Evolutionary conservation across 2,888 invertebrate species (phyloP).

Genomic region (Eupithecia vulgata): DNA sequence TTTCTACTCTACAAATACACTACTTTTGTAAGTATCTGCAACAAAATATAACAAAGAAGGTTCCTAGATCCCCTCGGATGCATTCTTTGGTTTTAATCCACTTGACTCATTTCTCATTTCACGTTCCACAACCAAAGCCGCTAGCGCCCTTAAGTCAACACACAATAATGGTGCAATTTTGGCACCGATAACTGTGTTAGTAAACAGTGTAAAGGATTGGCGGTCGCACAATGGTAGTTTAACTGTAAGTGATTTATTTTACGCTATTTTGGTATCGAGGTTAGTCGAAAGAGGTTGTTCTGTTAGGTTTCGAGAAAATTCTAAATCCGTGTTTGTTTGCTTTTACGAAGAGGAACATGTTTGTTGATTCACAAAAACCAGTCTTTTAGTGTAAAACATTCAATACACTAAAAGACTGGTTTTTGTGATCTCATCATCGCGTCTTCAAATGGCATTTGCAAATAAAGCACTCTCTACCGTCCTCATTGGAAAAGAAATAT

Average conservation of each 20-base stretch:
- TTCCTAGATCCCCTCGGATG: not conserved
- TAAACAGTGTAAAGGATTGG: not conserved
- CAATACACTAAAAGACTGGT: too few species aligned
- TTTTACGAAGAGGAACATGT: not conserved
- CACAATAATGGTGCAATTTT: constrained; percentile 8
- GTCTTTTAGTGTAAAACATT: not conserved
- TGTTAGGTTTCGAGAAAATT: constrained; percentile 17
- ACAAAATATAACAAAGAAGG: not conserved
- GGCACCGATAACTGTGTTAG: constrained; percentile 13
- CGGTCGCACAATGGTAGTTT: not conserved
- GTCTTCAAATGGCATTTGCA: not conserved
- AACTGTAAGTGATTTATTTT: constrained; percentile 4
- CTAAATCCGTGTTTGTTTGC: constrained; percentile 7
- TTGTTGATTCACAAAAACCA: constrained; percentile 1
- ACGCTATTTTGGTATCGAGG: not conserved
- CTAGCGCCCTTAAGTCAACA: not conserved
- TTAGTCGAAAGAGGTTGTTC: not conserved
- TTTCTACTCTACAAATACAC: not conserved
- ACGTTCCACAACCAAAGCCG: constrained; percentile 4
- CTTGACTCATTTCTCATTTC: not conserved
- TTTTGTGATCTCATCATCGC: not conserved
- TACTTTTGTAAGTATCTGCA: not conserved
- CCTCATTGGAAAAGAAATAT: not conserved
- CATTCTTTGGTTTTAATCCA: not conserved
- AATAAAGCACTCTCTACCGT: not conserved